Base-by-base conservation (phyloP, 2,113 vertebrate genomes). In the Bagarius yarrelli region DNA sequence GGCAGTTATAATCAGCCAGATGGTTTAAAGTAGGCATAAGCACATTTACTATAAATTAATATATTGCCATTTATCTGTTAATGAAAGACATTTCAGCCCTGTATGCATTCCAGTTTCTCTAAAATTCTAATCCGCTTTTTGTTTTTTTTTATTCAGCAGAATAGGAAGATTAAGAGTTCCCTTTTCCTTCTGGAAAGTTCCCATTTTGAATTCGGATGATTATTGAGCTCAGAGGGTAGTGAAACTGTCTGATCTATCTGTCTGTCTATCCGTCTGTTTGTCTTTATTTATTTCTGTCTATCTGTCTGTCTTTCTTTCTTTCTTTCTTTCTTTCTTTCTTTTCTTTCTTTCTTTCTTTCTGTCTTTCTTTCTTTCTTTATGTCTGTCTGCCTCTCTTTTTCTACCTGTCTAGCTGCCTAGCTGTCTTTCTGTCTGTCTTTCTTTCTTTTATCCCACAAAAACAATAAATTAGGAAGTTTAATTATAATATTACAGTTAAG, bases 241-340 rank as follows among this genome's bases (percentile, higher is more conserved):
- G 64, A 73, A 80, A 72, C 9, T 15, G 21, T 72, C 25, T 72
- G n/a, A 23, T 72, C 50, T 47, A 80, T n/a, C n/a, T n/a, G n/a
- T 40, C 36, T 40, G 3, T 40, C 36, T 40, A 3, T 40, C 36
- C 8, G 3, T 40, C 36, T 40, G 3, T 40, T 8, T 40, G 3
- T 40, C 36, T 40, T 8, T 40, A 3, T 40, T 8, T 40, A n/a
- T n/a, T 8, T 40, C 36, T 40, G 3, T 40, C 36, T 40, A 3
- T 40, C 36, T 40, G 3, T 40, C 36, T 40, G 3, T 40, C 36
- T 40, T 8, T 40, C 36, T 40, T 8, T 40, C 36, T 40, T 8
- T 40, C 36, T 40, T 8, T 40, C 36, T 40, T 8, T 40, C 36
- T 40, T 8, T 40, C 36, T 40, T 8, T 40, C 36, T 40, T n/a